Conservation (phyloP, 2,797 vertebrate species). For the Columba guinea region DNA sequence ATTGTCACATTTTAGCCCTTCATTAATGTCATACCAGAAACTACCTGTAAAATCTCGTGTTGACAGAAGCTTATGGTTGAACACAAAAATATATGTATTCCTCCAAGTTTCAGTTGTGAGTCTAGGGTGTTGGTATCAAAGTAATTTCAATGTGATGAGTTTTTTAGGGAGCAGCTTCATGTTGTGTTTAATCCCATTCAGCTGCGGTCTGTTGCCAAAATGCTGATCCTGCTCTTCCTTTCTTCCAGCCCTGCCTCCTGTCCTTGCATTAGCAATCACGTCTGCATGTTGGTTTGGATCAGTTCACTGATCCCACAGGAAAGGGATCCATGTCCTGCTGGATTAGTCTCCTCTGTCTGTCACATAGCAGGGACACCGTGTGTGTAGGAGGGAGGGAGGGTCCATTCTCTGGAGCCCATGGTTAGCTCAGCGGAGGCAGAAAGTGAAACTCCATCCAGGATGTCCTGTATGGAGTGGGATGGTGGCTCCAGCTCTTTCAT, state of each 20-base stretch:
- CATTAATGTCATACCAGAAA: background rate
- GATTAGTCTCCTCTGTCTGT: background rate
- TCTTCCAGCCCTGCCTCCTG: background rate
- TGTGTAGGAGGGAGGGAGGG: background rate
- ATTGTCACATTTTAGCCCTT: background rate
- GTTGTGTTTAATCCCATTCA: background rate
- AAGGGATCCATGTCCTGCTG: slow-evolving; percentile 6
- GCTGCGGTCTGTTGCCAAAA: background rate
- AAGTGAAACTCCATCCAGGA: slow-evolving; percentile 7
- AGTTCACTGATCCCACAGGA: background rate
- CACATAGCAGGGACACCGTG: rapidly evolving
- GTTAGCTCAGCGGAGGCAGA: background rate
- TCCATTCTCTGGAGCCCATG: background rate
- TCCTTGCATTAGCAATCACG: slow-evolving; percentile 8
- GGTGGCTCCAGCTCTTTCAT: background rate
- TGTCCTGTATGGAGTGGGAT: background rate
- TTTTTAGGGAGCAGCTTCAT: background rate
- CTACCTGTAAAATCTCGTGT: background rate
- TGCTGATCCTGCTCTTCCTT: slow-evolving; percentile 30
- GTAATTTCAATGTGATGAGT: background rate
- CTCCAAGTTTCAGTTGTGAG: background rate
- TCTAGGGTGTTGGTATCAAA: background rate
- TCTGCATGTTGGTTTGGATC: background rate
- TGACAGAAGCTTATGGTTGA: background rate
- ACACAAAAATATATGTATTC: background rate